Percentiles rank a stretch among this genome's conserved stretches.
Conservation (phyloP, 2,797 vertebrate genomes). For the Sylvilagus floridanus region DNA sequence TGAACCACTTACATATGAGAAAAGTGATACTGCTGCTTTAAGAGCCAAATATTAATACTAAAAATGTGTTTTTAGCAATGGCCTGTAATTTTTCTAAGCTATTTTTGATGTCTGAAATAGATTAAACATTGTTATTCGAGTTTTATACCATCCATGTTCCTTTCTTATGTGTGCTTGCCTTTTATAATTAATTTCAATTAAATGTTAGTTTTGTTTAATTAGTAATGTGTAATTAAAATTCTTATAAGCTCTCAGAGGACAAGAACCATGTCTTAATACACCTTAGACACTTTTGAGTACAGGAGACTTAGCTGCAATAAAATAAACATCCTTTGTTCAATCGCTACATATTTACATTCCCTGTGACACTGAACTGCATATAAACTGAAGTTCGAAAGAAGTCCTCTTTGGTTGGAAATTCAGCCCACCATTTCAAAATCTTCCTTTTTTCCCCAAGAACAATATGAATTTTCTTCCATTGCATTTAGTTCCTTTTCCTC, state of each 20-base stretch:
- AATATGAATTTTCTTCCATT: slow-evolving; percentile 25
- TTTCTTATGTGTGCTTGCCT: slow-evolving; percentile 57
- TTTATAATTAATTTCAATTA: slow-evolving; percentile 78
- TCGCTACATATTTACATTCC: slow-evolving; percentile 11
- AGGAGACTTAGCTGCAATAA: slow-evolving; percentile 41
- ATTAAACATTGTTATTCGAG: slow-evolving; percentile 50
- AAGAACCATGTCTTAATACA: slow-evolving; percentile 62
- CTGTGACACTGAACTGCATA: slow-evolving; percentile 3
- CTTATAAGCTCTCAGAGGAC: slow-evolving; percentile 62
- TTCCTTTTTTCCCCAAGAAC: background rate
- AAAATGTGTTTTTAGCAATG: slow-evolving; percentile 40
- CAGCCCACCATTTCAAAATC: background rate
- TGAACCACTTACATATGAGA: background rate
- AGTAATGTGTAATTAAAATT: slow-evolving; percentile 71
- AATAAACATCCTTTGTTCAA: slow-evolving; percentile 43
- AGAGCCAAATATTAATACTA: slow-evolving; percentile 34
- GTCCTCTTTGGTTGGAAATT: slow-evolving; percentile 17
- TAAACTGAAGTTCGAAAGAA: slow-evolving; percentile 56
- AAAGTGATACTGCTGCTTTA: slow-evolving; percentile 34
- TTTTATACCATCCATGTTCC: slow-evolving; percentile 54
- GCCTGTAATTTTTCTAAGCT: slow-evolving; percentile 17
- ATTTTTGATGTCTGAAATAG: slow-evolving; percentile 51
- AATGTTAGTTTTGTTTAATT: slow-evolving; percentile 72
- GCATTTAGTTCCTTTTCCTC: background rate
- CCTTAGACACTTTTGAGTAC: slow-evolving; percentile 63